Percentiles rank a stretch among this genome's conserved stretches.
phyloP scores from a whole-genome alignment of 1,140 invertebrate genomes.

The Drosophila albomicans region DNA sequence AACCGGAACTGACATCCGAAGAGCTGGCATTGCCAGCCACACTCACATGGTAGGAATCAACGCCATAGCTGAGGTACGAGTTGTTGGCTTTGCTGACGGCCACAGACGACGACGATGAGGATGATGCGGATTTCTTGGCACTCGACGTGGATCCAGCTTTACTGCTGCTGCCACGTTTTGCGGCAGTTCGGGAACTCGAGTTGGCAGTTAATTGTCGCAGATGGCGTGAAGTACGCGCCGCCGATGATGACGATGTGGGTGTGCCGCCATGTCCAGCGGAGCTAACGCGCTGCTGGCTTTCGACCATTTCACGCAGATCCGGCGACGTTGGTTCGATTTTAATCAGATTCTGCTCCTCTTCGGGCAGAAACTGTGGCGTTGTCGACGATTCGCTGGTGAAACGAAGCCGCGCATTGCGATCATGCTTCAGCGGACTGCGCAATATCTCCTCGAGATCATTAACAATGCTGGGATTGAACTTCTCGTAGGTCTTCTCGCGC shows the following conservation, averaged over 20 bases:
- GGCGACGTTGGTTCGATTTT: constrained; percentile 82
- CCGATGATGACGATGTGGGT: constrained; percentile 44
- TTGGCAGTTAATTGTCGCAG: constrained; percentile 58
- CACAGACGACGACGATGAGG: background rate
- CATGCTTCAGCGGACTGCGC: constrained; percentile 77
- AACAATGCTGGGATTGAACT: constrained; percentile 79
- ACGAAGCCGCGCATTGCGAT: constrained; percentile 65
- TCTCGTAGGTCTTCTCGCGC: constrained; percentile 71
- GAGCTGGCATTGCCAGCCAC: constrained; percentile 55
- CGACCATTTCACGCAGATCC: constrained; percentile 72
- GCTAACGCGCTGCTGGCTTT: constrained; percentile 60
- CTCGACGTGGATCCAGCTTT: constrained; percentile 19
- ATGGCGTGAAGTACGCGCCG: constrained; percentile 66
- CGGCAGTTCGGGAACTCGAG: constrained; percentile 27
- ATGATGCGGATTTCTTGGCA: constrained; percentile 41
- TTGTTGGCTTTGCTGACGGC: constrained; percentile 37
- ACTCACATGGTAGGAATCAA: constrained; percentile 64
- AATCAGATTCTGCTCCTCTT: constrained; percentile 75
- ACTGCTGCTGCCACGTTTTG: constrained; percentile 38
- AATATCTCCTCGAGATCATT: constrained; percentile 84
- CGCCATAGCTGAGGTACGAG: constrained; percentile 68
- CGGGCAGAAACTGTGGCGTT: constrained; percentile 72
- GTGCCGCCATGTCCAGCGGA: constrained; percentile 26
- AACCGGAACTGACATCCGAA: constrained; percentile 68
- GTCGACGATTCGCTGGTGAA: constrained; percentile 78